Conservation (phyloP, 2,113 vertebrate genomes). For the Eubucco bourcierii region DNA sequence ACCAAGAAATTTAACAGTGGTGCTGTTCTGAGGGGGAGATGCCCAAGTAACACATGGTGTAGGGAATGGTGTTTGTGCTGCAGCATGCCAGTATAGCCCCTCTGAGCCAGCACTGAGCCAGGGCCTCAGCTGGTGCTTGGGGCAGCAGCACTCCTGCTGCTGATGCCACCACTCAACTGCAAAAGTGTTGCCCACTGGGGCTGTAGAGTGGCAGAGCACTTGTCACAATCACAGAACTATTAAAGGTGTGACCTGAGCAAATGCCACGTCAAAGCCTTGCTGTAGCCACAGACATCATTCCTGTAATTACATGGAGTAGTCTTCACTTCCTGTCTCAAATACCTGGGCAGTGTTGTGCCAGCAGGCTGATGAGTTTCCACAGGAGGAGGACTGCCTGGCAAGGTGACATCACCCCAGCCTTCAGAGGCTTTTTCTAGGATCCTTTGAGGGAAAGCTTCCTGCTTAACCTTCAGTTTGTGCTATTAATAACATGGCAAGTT, state of each 20-base stretch:
- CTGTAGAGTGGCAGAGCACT: background rate
- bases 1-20: background rate
- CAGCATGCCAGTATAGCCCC: background rate
- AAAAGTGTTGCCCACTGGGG: background rate
- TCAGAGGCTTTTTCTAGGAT: background rate
- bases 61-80: background rate
- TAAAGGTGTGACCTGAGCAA: constrained; percentile 1
- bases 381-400: background rate
- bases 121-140: background rate
- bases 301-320: constrained; percentile 13
- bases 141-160: background rate
- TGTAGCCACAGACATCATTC: background rate
- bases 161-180: background rate
- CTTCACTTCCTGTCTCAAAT: constrained; percentile 46
- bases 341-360: background rate
- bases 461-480: background rate
- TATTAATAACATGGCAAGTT: background rate
- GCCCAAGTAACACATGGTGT: background rate
- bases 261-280: background rate
- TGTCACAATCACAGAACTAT: constrained; percentile 6
- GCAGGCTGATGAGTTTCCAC: background rate
- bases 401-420: background rate
- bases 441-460: background rate
- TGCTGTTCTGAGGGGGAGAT: background rate
- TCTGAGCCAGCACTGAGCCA: background rate